Evolutionary conservation across 92 coral and sea anemone species (phyloP).

Genomic region (Parazoanthus swiftii): DNA sequence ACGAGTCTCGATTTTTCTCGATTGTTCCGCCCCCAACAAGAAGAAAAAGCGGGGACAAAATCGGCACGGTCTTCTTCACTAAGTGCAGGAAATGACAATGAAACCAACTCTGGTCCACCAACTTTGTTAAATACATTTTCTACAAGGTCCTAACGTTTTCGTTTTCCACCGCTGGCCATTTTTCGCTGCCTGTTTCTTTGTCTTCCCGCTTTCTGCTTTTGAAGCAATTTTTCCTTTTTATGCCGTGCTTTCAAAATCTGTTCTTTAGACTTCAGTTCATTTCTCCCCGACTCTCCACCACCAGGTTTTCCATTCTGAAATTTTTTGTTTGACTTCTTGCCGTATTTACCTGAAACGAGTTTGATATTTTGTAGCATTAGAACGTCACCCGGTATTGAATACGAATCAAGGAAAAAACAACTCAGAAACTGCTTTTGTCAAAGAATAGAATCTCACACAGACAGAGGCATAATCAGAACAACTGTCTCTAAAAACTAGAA

Average conservation of each 20-base stretch:
- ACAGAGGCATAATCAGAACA: too few species aligned
- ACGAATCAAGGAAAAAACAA: too few species aligned
- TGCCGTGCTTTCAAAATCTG: constrained; percentile 34
- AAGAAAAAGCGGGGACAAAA: neutral
- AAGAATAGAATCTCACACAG: too few species aligned
- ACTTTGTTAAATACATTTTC: neutral
- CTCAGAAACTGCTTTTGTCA: too few species aligned
- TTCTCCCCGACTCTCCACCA: neutral
- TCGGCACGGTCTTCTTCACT: neutral
- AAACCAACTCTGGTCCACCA: neutral
- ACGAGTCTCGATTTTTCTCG: neutral
- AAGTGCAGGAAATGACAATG: neutral
- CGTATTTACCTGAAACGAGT: constrained; percentile 28
- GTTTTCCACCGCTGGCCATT: constrained; percentile 3
- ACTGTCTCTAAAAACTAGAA: too few species aligned
- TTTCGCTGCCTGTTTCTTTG: constrained; percentile 26
- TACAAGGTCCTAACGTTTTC: neutral
- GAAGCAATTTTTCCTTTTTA: constrained; percentile 20
- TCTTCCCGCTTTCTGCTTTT: constrained; percentile 33
- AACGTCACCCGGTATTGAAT: neutral
- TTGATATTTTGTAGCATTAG: neutral
- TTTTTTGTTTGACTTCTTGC: constrained; percentile 5
- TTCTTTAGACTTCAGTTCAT: constrained; percentile 39
- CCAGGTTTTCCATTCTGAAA: neutral
- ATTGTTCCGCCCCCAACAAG: neutral